Conservation (phyloP, 2,797 vertebrate species). For the Cercopithecus diana region DNA sequence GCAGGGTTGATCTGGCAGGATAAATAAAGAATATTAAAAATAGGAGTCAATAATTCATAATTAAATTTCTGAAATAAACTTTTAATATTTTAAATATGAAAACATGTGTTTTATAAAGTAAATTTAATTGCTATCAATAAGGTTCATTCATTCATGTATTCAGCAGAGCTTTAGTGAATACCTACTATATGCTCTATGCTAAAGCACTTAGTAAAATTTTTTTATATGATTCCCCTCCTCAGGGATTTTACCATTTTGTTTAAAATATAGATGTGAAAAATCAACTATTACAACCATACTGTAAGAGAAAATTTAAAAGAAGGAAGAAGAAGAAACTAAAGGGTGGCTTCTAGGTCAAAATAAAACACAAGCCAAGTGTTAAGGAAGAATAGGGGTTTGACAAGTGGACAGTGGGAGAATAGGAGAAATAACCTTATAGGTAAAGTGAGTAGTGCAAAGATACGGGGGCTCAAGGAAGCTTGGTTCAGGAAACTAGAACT, state of each 20-base stretch:
- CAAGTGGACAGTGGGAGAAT: background rate
- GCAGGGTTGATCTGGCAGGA: background rate
- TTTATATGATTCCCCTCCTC: background rate
- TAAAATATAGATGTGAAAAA: background rate
- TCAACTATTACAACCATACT: background rate
- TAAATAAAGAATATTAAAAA: background rate
- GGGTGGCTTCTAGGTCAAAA: background rate
- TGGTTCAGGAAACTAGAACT: background rate
- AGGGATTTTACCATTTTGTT: conserved; percentile 2
- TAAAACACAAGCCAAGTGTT: background rate
- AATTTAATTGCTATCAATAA: background rate
- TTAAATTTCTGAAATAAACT: background rate
- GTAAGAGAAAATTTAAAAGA: background rate
- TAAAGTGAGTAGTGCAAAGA: background rate
- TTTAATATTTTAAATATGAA: background rate
- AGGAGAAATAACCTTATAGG: background rate
- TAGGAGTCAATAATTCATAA: background rate
- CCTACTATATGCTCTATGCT: background rate
- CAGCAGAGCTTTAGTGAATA: background rate
- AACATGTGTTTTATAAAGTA: background rate
- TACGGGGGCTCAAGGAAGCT: background rate
- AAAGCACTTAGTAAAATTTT: background rate
- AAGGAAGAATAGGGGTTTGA: background rate
- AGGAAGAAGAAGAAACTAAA: background rate
- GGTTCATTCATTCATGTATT: background rate